Conservation (phyloP, 2,797 vertebrate species). For the Artibeus lituratus region DNA sequence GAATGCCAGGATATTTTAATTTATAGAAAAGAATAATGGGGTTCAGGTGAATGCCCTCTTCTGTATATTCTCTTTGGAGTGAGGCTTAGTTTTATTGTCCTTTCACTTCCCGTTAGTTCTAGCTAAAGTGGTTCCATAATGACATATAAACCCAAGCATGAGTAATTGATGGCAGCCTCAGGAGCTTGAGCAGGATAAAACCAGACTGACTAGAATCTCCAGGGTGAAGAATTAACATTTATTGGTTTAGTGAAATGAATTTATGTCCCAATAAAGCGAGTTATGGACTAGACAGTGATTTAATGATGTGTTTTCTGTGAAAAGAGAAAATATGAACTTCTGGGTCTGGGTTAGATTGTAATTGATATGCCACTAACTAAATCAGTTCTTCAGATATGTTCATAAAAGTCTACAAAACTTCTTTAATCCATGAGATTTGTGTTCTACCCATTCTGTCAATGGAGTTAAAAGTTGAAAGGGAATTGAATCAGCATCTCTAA, state of each 20-base stretch:
- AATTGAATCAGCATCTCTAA: not conserved
- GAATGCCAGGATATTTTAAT: constrained; percentile 68
- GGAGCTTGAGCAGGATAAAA: constrained; percentile 78
- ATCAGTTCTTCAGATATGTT: constrained; percentile 24
- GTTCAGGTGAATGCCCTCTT: constrained; percentile 62
- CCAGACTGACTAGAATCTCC: constrained; percentile 76
- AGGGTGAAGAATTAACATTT: constrained; percentile 81
- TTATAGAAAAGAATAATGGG: constrained; percentile 66
- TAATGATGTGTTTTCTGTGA: constrained; percentile 73
- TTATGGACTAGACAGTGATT: constrained; percentile 74
- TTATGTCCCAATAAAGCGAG: constrained; percentile 77
- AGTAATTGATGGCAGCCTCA: constrained; percentile 77
- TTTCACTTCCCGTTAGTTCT: constrained; percentile 76
- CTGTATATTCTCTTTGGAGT: constrained; percentile 68
- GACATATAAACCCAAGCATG: constrained; percentile 79
- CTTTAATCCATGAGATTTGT: constrained; percentile 34
- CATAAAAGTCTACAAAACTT: constrained; percentile 8
- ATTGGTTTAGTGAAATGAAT: constrained; percentile 82
- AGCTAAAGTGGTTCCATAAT: constrained; percentile 76
- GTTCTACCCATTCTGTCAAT: constrained; percentile 33
- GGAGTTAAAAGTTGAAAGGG: not conserved
- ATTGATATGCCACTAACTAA: constrained; percentile 41
- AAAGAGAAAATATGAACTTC: constrained; percentile 76
- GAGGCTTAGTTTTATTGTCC: constrained; percentile 75
- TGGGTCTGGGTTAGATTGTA: constrained; percentile 47